Conservation (phyloP, 2,797 vertebrate genomes). For the Discoglossus pictus region DNA sequence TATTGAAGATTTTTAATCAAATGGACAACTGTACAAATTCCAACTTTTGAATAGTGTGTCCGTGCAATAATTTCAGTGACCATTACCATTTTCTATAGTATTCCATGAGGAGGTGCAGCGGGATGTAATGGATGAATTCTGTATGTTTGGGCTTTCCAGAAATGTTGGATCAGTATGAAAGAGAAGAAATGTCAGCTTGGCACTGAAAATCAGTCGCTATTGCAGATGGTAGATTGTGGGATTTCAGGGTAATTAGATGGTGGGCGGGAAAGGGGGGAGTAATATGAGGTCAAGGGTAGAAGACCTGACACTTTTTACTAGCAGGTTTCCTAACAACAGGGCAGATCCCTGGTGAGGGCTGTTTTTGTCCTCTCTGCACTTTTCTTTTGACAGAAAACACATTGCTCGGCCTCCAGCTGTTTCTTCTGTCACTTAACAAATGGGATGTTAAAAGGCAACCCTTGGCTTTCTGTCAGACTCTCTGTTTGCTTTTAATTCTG, state of each 20-base stretch:
- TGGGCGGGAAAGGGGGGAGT: slow-evolving; percentile 46
- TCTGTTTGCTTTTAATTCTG: slow-evolving; percentile 70
- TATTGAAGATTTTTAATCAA: too few relatives aligned
- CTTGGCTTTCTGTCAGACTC: slow-evolving; percentile 67
- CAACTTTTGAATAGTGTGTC: too few relatives aligned
- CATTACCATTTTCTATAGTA: too few relatives aligned
- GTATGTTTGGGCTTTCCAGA: slow-evolving; percentile 18
- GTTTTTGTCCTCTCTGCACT: slow-evolving; percentile 48
- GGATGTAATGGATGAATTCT: too few relatives aligned
- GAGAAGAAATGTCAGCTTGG: slow-evolving; percentile 60
- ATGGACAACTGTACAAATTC: too few relatives aligned
- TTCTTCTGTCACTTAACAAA: slow-evolving; percentile 76
- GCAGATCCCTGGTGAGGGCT: slow-evolving; percentile 65
- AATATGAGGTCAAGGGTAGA: slow-evolving; percentile 69
- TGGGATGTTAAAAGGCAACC: slow-evolving; percentile 77
- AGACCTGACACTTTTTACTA: slow-evolving; percentile 62
- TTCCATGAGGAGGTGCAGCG: too few relatives aligned
- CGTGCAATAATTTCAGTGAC: too few relatives aligned
- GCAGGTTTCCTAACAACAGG: slow-evolving; percentile 74
- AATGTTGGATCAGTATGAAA: slow-evolving; percentile 7
- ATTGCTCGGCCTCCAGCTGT: slow-evolving; percentile 70
- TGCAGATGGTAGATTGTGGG: slow-evolving; percentile 52
- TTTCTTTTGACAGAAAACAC: slow-evolving; percentile 56
- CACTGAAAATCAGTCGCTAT: slow-evolving; percentile 52
- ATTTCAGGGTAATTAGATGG: slow-evolving; percentile 24